Base-by-base conservation (phyloP, 2,797 vertebrate genomes). In the Nothura maculosa region DNA sequence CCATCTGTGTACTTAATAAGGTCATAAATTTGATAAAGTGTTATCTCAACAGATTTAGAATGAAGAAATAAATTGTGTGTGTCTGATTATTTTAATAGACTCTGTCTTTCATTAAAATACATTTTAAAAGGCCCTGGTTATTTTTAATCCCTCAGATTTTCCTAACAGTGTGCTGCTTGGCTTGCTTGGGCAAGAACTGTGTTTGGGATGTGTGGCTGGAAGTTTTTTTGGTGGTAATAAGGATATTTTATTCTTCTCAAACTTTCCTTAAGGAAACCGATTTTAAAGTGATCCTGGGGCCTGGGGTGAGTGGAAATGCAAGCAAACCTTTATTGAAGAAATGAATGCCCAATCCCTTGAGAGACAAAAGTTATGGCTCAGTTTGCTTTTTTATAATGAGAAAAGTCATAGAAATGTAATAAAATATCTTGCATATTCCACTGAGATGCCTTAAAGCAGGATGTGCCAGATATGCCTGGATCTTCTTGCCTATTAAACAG, bases 321-420 rank as follows among this genome's bases (percentile, higher is more conserved):
- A 84, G 30, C 28, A 76, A 15, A 1, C 60, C 34, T 73, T 10
- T 34, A 55, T 64, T 48, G 57, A 61, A 70, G 40, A 88, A 85
- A 81, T 81, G 8, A 22, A 6, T 25, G 10, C 36, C 22, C 28
- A 75, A 3, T 42, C 85, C 1, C 1, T 4, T 69, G 72, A 89
- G 50, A 48, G 80, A 62, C 5, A 7, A 85, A 85, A 48, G 27
- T 69, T 85, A 85, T 82, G 73, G 80, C 81, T 92, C 16, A 82
- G 68, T 92, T 89, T 87, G 38, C 36, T 86, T 77, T 94, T 28
- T 27, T 36, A 13, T 87, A 84, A 81, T 52, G 57, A 55, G 55
- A 40, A 84, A 72, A 60, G 86, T 36, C 0, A 10, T 3, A 52
- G 27, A 40, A 34, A 17, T 79, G 34, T 80, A 70, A 45, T 86